Percentiles rank a stretch among this genome's conserved stretches.
Conservation (phyloP, 2,797 vertebrate species). For the Enteromius unitaeniatus region DNA sequence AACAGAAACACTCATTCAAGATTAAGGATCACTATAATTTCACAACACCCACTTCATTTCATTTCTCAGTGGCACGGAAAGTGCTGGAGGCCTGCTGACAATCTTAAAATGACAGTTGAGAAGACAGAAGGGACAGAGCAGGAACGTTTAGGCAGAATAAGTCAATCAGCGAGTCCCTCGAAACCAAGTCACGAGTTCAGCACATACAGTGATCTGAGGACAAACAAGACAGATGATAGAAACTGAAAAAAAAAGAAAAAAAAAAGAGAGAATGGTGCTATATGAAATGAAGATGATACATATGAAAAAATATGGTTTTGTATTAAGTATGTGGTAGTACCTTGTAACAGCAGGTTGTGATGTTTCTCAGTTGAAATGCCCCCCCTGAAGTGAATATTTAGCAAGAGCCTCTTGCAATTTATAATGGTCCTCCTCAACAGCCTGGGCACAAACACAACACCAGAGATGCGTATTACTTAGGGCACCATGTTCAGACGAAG, state of each 20-base stretch:
- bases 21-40: slow-evolving; percentile 29
- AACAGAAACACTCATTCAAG: slow-evolving; percentile 39
- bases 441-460: slow-evolving; percentile 64
- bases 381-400: slow-evolving; percentile 74
- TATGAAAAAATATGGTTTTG: not conserved
- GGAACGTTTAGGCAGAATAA: slow-evolving; percentile 60
- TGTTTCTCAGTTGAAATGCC: slow-evolving; percentile 73
- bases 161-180: slow-evolving; percentile 36
- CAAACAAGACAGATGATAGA: not conserved
- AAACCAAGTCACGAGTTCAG: slow-evolving; percentile 68
- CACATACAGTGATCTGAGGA: slow-evolving; percentile 69
- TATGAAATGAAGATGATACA: not conserved
- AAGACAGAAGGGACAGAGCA: slow-evolving; percentile 49
- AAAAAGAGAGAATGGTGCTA: not conserved
- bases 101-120: slow-evolving; percentile 52
- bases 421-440: slow-evolving; percentile 78
- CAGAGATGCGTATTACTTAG: slow-evolving; percentile 10
- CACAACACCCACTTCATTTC: not conserved
- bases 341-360: slow-evolving; percentile 70
- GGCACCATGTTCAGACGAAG: not conserved
- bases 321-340: slow-evolving; percentile 31
- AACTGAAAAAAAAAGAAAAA: not conserved
- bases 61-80: slow-evolving; percentile 6
- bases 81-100: slow-evolving; percentile 33
- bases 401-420: slow-evolving; percentile 76